These are phyloP conservation scores for Pyrocephalus nanus DNA, from an alignment of 2,797 vertebrate species.

Conservation along the genomic window DNA sequence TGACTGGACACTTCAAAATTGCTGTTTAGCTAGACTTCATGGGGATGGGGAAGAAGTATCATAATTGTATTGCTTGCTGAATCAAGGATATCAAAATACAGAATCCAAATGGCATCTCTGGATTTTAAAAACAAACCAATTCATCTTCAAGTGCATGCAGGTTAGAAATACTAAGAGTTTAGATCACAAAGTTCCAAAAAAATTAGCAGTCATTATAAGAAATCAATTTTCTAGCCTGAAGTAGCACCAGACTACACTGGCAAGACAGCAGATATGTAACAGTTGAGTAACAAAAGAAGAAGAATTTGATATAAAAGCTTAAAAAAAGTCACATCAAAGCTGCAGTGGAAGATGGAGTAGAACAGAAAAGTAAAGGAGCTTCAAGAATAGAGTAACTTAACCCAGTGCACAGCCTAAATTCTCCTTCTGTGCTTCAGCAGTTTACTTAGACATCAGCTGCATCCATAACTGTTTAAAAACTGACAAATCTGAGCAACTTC, in stretches of 20 bases:
- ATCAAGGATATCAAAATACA: not conserved
- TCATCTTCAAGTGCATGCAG: not conserved
- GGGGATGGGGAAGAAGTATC: not conserved
- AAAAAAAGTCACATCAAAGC: slow-evolving; percentile 15
- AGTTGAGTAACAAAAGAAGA: slow-evolving; percentile 7
- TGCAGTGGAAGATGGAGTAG: not conserved
- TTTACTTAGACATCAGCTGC: slow-evolving; percentile 14
- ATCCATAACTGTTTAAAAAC: slow-evolving; percentile 26
- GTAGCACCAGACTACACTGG: not conserved
- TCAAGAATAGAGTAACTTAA: not conserved
- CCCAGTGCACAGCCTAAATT: not conserved
- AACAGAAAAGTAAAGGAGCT: not conserved
- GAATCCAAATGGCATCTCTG: not conserved
- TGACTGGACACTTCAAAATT: not conserved
- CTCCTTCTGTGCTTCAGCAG: slow-evolving; percentile 12
- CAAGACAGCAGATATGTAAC: not conserved
- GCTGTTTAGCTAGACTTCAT: not conserved
- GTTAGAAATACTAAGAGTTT: not conserved
- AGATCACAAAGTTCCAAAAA: not conserved
- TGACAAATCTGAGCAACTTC: slow-evolving; percentile 47
- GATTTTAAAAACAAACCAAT: not conserved
- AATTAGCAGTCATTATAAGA: not conserved
- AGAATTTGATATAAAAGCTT: not conserved
- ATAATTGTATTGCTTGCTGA: not conserved
- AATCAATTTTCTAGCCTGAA: not conserved